Evolutionary conservation across 2,113 vertebrate genomes (phyloP), one percentile per base, ranked within the genome.

Genomic region (Crotophaga sulcirostris): DNA sequence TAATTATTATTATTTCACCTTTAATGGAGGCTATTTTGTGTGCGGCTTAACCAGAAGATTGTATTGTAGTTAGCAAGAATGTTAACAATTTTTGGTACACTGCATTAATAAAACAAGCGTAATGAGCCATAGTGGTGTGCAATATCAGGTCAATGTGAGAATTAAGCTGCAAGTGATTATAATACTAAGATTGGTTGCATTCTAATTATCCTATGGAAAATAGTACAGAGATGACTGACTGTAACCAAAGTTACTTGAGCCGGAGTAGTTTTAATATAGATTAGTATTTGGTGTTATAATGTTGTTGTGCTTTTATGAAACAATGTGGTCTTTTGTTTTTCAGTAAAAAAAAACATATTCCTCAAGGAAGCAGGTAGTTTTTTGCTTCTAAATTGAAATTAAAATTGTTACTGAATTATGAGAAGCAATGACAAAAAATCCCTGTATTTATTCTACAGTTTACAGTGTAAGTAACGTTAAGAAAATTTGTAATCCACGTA

Each of bases 121-220:
- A 97, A 97, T 96, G 90, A 96, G 93, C 88, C 93, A 84, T 94
- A 78, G 82, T 81, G 59, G 66, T 91, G 36, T 95, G 84, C 80
- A 95, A 86, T 92, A 96, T 90, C 44, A 90, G 87, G 91, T 75
- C 75, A 96, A 90, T 83, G 75, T 80, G 78, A 92, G 91, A 96
- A 96, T 95, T 96, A 95, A 96, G 45, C 60, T 92, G 78, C 77
- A 96, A 96, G 92, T 92, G 96, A 96, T 95, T 79, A 87, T 84
- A 76, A 81, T 95, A 78, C 42, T 88, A 93, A 97, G 76, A 96
- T 68, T 86, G 64, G 44, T 91, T 94, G 51, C 95, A 84, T 97
- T 96, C 72, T 96, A 95, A 96, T 96, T 95, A 93, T 91, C 55
- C 38, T 77, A 20, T 78, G 45, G 68, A 6, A 94, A 72, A 83